Evolutionary conservation across 2,888 invertebrate species (phyloP).

Genomic region (Lepidochitona cinerea): DNA sequence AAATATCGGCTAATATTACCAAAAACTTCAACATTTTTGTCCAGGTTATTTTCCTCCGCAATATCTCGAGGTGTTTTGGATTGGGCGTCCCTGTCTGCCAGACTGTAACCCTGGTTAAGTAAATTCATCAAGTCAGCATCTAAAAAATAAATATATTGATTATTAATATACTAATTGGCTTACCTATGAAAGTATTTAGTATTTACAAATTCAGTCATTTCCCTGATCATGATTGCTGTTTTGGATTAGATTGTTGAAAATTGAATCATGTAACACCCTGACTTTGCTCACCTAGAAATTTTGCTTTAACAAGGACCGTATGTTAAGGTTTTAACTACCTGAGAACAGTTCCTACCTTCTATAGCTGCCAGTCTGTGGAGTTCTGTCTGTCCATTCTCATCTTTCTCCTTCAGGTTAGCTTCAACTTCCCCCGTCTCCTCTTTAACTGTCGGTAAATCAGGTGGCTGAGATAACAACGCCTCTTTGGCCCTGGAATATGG

Average conservation of each 20-base stretch:
- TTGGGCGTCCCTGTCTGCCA: constrained; percentile 50
- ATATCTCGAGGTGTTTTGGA: constrained; percentile 57
- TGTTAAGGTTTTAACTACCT: too few species aligned
- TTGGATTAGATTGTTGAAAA: too few species aligned
- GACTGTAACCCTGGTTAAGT: constrained; percentile 49
- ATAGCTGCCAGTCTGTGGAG: constrained; percentile 52
- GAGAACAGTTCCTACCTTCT: constrained; percentile 37
- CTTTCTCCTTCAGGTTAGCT: constrained; percentile 22
- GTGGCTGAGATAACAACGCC: constrained; percentile 47
- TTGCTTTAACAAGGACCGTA: too few species aligned
- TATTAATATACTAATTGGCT: too few species aligned
- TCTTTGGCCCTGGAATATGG: constrained; percentile 46
- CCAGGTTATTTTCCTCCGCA: constrained; percentile 42
- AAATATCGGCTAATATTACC: too few species aligned
- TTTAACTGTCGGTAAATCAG: constrained; percentile 52
- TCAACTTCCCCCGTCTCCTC: constrained; percentile 40
- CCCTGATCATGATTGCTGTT: too few species aligned
- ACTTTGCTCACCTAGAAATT: too few species aligned
- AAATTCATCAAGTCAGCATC: constrained; percentile 47
- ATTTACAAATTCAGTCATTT: too few species aligned
- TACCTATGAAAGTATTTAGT: too few species aligned
- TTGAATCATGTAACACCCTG: too few species aligned
- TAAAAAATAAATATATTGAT: too few species aligned
- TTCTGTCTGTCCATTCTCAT: constrained; percentile 51
- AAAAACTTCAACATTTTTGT: constrained; percentile 51